phyloP scores from a whole-genome alignment of 2,113 vertebrate genomes.

The Ptilonorhynchus violaceus region DNA sequence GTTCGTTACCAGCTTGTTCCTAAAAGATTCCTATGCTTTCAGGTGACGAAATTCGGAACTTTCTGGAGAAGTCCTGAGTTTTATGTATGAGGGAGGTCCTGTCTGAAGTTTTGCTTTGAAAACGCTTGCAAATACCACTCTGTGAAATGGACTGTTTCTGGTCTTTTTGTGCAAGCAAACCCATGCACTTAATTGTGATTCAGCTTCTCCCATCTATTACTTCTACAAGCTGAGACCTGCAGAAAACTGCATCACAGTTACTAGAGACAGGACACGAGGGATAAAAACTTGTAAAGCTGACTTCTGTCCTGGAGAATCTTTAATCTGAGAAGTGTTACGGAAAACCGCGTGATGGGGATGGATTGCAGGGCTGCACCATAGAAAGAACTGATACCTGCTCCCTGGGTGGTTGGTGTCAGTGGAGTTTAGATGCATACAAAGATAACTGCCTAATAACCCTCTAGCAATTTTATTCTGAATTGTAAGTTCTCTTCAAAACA shows the following conservation, averaged over 20 bases:
- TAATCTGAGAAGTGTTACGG: neutral
- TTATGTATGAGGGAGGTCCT: neutral
- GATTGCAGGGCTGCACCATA: neutral
- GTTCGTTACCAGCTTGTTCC: accelerated
- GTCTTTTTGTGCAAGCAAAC: neutral
- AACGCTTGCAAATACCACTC: neutral
- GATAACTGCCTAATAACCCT: neutral
- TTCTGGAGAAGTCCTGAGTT: neutral
- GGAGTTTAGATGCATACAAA: neutral
- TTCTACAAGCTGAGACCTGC: neutral
- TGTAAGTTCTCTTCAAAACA: neutral
- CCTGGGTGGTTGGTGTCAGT: neutral
- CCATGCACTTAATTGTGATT: neutral
- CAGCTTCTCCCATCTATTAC: neutral
- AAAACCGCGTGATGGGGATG: neutral
- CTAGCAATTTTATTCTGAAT: neutral
- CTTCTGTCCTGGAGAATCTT: neutral
- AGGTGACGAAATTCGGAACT: neutral
- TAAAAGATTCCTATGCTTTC: neutral
- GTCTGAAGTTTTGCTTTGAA: neutral
- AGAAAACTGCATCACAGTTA: neutral
- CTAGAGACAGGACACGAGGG: neutral
- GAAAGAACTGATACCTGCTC: neutral
- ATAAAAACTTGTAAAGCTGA: neutral
- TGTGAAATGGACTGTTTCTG: neutral